phyloP scores from a whole-genome alignment of 2,797 vertebrate species.

The Muraenolepis orangiensis region DNA sequence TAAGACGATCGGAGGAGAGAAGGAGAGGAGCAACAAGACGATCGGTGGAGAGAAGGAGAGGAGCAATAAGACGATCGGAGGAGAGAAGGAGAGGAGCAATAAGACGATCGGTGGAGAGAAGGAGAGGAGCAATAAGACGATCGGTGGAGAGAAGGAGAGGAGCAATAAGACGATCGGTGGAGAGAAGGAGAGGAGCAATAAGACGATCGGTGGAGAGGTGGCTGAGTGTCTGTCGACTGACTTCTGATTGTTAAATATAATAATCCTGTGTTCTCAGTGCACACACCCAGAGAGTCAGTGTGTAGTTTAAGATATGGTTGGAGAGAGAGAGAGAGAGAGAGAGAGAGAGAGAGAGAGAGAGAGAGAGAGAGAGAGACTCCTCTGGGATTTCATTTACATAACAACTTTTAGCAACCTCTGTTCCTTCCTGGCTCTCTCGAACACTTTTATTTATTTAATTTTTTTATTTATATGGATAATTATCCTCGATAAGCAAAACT shows the following conservation, averaged over 20 bases:
- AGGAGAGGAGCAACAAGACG: too few species aligned
- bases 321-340: too few species aligned
- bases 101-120: too few species aligned
- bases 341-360: not conserved
- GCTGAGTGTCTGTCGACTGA: not conserved
- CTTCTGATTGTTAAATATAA: not conserved
- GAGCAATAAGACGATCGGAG: too few species aligned
- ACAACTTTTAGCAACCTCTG: not conserved
- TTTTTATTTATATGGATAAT: not conserved
- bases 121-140: too few species aligned
- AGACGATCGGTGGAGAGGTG: not conserved
- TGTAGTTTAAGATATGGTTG: too few species aligned
- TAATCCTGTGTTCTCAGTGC: not conserved
- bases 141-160: too few species aligned
- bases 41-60: too few species aligned
- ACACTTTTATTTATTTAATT: not conserved
- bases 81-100: too few species aligned
- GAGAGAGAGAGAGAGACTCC: not conserved
- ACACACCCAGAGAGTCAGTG: too few species aligned
- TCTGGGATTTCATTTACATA: not conserved
- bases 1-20: too few species aligned
- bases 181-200: not conserved
- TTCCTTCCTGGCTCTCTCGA: not conserved
- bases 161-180: too few species aligned
- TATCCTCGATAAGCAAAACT: not conserved